These are phyloP conservation scores for Drosophila buzzatii DNA, from an alignment of 2,888 invertebrate species.

Conservation along the genomic window DNA sequence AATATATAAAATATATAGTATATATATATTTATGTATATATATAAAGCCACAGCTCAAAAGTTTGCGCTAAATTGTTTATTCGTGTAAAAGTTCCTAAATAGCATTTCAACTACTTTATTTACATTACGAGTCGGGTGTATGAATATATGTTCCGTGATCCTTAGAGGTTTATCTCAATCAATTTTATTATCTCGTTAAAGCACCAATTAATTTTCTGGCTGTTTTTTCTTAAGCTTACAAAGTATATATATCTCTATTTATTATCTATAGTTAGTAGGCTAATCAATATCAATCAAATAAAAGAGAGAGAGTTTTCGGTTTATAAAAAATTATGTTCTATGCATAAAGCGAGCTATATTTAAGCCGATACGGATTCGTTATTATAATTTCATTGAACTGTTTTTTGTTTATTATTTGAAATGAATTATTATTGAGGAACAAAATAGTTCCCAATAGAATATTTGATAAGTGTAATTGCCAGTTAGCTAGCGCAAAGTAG, in stretches of 20 bases:
- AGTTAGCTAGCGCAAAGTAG: constrained; percentile 7
- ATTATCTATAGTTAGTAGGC: not conserved
- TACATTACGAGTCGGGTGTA: constrained; percentile 52
- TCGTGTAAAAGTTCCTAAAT: constrained; percentile 75
- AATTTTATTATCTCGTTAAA: constrained; percentile 69
- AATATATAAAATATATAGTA: constrained; percentile 53
- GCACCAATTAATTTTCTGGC: constrained; percentile 76
- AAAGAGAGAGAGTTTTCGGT: not conserved
- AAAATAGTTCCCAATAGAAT: constrained; percentile 1
- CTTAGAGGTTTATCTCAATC: constrained; percentile 47
- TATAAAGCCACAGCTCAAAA: constrained; percentile 78
- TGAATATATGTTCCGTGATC: constrained; percentile 39
- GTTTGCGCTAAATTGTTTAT: constrained; percentile 55
- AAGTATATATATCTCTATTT: constrained; percentile 12
- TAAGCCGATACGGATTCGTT: constrained; percentile 11
- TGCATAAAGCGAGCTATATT: not conserved
- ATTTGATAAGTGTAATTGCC: constrained; percentile 8
- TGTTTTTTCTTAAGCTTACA: constrained; percentile 69
- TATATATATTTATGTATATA: constrained; percentile 21
- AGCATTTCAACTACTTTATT: constrained; percentile 65
- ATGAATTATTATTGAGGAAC: not conserved
- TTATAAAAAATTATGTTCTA: not conserved
- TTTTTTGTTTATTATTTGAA: not conserved
- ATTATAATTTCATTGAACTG: constrained; percentile 1
- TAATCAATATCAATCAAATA: constrained; percentile 5